These are phyloP conservation scores for Oligia latruncula DNA, from an alignment of 2,888 invertebrate species.

Conservation along the genomic window DNA sequence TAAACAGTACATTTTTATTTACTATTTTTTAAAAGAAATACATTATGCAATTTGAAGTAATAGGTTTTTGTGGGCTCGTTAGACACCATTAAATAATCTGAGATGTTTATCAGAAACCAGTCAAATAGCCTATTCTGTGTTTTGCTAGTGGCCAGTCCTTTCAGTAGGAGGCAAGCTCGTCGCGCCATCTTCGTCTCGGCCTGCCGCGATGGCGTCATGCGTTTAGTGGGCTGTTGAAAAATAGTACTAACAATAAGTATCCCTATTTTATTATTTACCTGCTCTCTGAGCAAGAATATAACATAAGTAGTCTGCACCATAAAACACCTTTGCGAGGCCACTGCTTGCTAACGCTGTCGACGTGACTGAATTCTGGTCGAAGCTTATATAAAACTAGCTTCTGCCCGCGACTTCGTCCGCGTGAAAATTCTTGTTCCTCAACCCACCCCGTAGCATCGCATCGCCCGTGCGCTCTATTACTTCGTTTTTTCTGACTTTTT, in stretches of 20 bases:
- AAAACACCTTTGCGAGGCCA: not conserved
- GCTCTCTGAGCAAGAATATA: not conserved
- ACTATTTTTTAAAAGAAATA: too few relatives aligned
- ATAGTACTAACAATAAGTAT: not conserved
- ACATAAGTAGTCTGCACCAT: not conserved
- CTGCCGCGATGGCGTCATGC: not conserved
- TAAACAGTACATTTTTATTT: too few relatives aligned
- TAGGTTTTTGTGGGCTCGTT: too few relatives aligned
- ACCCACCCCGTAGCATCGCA: not conserved
- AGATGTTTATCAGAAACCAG: too few relatives aligned
- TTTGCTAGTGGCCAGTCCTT: not conserved
- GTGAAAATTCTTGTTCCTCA: not conserved
- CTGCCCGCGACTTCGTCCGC: too few relatives aligned
- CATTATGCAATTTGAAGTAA: too few relatives aligned
- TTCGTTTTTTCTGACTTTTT: not conserved
- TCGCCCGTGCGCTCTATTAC: not conserved
- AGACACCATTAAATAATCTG: too few relatives aligned
- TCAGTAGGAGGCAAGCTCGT: not conserved
- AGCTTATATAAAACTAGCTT: not conserved
- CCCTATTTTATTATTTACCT: not conserved
- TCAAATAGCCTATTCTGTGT: too few relatives aligned
- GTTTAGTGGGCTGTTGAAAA: not conserved
- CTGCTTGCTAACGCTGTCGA: not conserved
- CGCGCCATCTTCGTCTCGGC: not conserved
- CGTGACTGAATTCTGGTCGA: not conserved